phyloP scores from a whole-genome alignment of 2,888 invertebrate species.

The Oxytorus armatus region DNA sequence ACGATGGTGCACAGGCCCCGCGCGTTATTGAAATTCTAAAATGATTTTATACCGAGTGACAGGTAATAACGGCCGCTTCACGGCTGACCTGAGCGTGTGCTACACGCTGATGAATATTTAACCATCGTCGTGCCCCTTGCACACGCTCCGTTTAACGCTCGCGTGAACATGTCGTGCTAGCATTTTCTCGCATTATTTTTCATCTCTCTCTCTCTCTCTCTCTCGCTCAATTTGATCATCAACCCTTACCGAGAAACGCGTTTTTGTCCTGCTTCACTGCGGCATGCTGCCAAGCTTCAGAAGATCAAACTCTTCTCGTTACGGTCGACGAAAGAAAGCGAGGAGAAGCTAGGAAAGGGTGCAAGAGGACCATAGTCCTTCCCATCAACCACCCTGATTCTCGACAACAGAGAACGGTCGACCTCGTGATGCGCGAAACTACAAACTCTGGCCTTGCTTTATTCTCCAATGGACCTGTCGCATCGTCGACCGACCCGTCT shows the following conservation, averaged over 20 bases:
- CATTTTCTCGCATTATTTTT: conserved; percentile 46
- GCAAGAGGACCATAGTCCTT: not conserved
- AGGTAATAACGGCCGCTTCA: conserved; percentile 80
- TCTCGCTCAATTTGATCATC: conserved; percentile 8
- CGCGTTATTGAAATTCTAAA: conserved; percentile 81
- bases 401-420: conserved; percentile 1
- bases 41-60: conserved; percentile 82
- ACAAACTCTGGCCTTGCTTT: conserved; percentile 3
- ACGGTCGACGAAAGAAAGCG: not conserved
- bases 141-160: conserved; percentile 59
- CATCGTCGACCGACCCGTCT: conserved; percentile 9
- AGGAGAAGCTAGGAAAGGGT: no score
- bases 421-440: not conserved
- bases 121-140: conserved; percentile 62
- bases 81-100: conserved; percentile 70
- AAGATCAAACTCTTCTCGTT: conserved; percentile 40
- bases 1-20: conserved; percentile 8
- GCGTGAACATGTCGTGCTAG: conserved; percentile 20
- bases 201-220: not conserved
- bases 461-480: conserved; percentile 41
- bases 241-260: conserved; percentile 1
- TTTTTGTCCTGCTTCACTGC: conserved; percentile 4
- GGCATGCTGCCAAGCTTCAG: not conserved
- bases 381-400: not conserved
- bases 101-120: conserved; percentile 74